phyloP scores from a whole-genome alignment of 2,888 invertebrate genomes.

The Papilio gigon region DNA sequence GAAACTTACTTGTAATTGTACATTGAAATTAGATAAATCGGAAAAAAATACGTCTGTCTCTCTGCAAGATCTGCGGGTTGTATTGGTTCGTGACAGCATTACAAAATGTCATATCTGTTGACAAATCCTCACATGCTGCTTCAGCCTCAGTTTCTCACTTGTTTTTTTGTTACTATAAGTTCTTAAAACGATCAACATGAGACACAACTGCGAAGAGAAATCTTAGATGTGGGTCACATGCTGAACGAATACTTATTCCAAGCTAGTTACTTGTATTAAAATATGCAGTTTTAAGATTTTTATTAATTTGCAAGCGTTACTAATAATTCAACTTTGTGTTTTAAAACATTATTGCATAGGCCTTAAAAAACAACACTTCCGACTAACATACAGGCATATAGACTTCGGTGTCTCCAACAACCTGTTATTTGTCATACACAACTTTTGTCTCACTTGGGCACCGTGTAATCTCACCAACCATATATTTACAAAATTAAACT shows the following conservation, averaged over 20 bases:
- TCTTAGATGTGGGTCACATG: conserved; percentile 82
- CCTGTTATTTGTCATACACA: conserved; percentile 81
- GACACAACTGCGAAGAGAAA: conserved; percentile 77
- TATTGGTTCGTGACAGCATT: conserved; percentile 72
- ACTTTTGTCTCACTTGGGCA: conserved; percentile 65
- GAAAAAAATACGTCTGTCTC: conserved; percentile 57
- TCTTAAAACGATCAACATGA: conserved; percentile 54
- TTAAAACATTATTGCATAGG: conserved; percentile 48
- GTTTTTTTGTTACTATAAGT: conserved; percentile 45
- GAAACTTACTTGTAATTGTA: conserved; percentile 37
- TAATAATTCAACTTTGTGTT: conserved; percentile 41
- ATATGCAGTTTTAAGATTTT: conserved; percentile 45
- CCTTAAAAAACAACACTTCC: conserved; percentile 63
- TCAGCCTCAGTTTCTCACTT: conserved; percentile 43
- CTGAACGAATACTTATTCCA: conserved; percentile 71
- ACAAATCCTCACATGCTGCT: conserved; percentile 45
- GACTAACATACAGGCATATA: conserved; percentile 65
- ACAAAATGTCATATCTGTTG: conserved; percentile 57
- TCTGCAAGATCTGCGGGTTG: conserved; percentile 67
- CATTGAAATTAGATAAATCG: conserved; percentile 34
- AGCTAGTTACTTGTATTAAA: conserved; percentile 50
- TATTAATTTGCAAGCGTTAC: conserved; percentile 35
- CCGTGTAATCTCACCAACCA: conserved; percentile 66
- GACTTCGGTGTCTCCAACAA: conserved; percentile 80
- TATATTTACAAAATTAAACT: conserved; percentile 53